A percentile compares a stretch with the other conserved stretches of the same genome.
Evolutionary conservation across 2,797 vertebrate species (phyloP).

Genomic region (Gymnothorax reevesii): DNA sequence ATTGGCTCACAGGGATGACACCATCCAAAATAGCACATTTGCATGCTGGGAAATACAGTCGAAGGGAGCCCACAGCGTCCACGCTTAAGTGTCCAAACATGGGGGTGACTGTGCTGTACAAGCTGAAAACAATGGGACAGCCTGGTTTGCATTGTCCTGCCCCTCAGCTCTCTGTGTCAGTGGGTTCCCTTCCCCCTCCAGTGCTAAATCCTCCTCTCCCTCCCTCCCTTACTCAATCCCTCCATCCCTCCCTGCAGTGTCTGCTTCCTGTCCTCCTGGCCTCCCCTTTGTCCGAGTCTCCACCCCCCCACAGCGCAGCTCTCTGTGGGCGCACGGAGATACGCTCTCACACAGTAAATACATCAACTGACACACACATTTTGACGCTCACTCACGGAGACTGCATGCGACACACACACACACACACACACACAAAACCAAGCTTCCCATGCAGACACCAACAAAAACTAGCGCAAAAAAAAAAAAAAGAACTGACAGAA

Average conservation of each 20-base stretch:
- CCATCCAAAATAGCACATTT: neutral
- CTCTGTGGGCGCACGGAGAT: neutral
- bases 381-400: neutral
- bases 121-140: neutral
- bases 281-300: neutral
- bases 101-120: neutral
- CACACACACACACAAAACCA: neutral
- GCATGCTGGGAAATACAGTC: neutral
- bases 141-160: neutral
- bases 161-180: neutral
- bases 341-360: neutral
- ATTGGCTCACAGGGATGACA: neutral
- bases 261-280: neutral
- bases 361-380: neutral
- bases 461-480: neutral
- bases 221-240: neutral
- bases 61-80: neutral
- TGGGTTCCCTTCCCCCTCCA: neutral
- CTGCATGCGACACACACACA: neutral
- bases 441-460: neutral
- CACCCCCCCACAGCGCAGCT: neutral
- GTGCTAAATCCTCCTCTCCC: neutral
- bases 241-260: neutral
- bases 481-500: no score
- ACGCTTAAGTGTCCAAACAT: neutral